Evolutionary conservation across 2,113 vertebrate species (phyloP).

Genomic region (Saguinus imperator): DNA sequence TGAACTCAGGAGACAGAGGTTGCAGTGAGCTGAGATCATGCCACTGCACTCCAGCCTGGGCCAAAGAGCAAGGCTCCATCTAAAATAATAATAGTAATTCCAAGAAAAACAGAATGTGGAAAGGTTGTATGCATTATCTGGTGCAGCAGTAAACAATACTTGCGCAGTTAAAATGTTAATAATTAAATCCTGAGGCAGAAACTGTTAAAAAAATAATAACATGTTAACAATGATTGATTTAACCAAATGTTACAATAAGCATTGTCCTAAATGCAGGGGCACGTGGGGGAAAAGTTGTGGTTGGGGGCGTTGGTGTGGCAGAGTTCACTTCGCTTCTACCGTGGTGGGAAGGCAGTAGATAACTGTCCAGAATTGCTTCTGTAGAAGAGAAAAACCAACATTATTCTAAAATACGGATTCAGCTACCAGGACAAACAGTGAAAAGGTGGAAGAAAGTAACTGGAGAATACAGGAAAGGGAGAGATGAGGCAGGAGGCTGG

Average conservation of each 20-base stretch:
- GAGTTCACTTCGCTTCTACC: neutral
- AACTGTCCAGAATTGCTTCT: neutral
- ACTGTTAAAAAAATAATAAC: neutral
- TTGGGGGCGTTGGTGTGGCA: neutral
- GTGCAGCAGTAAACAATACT: neutral
- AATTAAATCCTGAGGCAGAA: too few relatives aligned
- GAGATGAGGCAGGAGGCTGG: too few relatives aligned
- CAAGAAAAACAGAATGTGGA: neutral
- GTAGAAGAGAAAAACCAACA: neutral
- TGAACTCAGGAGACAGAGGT: too few relatives aligned
- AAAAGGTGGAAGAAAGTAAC: neutral
- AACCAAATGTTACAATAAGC: neutral
- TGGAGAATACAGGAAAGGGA: fast-evolving
- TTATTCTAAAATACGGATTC: neutral
- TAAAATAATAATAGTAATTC: neutral
- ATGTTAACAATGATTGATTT: neutral
- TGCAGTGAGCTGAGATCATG: too few relatives aligned
- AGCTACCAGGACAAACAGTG: neutral
- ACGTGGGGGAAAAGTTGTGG: neutral
- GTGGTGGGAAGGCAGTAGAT: neutral
- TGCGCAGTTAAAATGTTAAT: neutral
- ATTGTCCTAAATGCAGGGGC: neutral
- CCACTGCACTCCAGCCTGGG: too few relatives aligned
- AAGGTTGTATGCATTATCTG: neutral
- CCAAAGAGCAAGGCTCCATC: too few relatives aligned